phyloP scores from a whole-genome alignment of 2,113 vertebrate genomes.

The Dipodomys merriami region DNA sequence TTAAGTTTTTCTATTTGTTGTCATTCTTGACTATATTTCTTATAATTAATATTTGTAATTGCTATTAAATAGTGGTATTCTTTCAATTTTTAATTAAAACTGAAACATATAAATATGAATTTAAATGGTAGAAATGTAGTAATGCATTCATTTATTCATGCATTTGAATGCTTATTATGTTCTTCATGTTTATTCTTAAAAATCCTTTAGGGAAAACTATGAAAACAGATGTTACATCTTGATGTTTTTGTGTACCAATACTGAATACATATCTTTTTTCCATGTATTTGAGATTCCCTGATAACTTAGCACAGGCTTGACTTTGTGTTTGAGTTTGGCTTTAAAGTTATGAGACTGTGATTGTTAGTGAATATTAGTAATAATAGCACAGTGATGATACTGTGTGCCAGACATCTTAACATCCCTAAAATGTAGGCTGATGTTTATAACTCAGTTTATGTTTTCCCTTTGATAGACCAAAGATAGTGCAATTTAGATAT shows the following conservation, averaged over 20 bases:
- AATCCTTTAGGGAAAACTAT: neutral
- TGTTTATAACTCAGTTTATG: neutral
- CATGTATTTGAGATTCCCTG: neutral
- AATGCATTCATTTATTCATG: neutral
- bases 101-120: neutral
- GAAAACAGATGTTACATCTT: neutral
- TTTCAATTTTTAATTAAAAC: constrained; percentile 31
- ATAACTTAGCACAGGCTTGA: neutral
- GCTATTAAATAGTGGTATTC: neutral
- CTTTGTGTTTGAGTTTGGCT: neutral
- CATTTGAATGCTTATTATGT: neutral
- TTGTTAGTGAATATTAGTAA: neutral
- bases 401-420: neutral
- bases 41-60: neutral
- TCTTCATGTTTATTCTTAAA: constrained; percentile 40
- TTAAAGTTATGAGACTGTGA: neutral
- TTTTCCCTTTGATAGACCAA: neutral
- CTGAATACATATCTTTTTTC: neutral
- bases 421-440: neutral
- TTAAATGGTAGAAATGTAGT: neutral
- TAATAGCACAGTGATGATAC: neutral
- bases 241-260: constrained; percentile 14
- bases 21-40: constrained; percentile 14
- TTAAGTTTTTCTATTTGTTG: constrained; percentile 30
- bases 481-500: neutral